Conservation (phyloP, 2,888 invertebrate species). For the Callosobruchus maculatus region DNA sequence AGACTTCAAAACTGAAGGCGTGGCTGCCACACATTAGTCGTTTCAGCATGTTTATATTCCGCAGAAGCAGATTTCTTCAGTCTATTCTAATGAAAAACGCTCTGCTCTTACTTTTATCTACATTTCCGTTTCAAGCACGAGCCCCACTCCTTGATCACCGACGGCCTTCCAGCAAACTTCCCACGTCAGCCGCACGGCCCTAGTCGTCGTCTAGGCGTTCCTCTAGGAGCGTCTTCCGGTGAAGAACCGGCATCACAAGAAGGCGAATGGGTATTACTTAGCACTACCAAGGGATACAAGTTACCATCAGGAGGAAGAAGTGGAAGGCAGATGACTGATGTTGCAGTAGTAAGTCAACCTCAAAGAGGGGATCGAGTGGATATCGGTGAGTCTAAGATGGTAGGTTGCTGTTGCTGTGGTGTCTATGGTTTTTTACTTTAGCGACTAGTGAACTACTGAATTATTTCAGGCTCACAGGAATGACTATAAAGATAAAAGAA, state of each 20-base stretch:
- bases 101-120: no score
- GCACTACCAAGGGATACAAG: conserved; percentile 74
- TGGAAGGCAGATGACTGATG: background rate
- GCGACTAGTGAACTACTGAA: no score
- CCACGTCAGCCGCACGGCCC: conserved; percentile 36
- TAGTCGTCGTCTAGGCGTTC: conserved; percentile 25
- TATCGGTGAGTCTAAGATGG: background rate
- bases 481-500: no score
- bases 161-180: conserved; percentile 55
- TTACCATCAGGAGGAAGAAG: conserved; percentile 44
- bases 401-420: background rate
- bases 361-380: background rate
- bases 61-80: no score
- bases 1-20: no score
- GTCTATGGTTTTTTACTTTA: no score
- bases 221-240: conserved; percentile 46
- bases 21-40: no score
- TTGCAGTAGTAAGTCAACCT: background rate
- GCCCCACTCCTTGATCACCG: conserved; percentile 46
- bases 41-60: no score
- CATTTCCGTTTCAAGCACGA: background rate
- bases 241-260: conserved; percentile 64
- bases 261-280: conserved; percentile 74
- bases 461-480: no score
- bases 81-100: no score